Base-by-base conservation (phyloP, 2,888 invertebrate genomes). In the Hydriomena furcata region DNA sequence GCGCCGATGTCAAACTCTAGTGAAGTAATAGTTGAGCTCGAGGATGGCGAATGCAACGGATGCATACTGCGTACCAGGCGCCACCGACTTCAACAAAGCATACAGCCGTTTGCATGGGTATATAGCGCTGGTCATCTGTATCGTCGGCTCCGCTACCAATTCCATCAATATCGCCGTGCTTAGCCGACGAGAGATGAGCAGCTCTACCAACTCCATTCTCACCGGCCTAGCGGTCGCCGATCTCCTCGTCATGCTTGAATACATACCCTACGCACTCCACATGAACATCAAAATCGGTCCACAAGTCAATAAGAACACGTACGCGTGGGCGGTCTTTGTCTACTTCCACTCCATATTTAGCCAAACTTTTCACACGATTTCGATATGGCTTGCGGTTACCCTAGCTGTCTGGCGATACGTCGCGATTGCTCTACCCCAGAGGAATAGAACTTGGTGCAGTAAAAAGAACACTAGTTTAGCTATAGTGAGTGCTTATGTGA, bases 331-430 rank as follows among this genome's bases (percentile, higher is more conserved):
- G 0, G 92, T 95, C 12, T 97, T 96, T 78, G 95, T 96, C n/a
- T 92, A 96, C 60, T 95, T 98, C 68, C 98, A 98, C 80, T 96
- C 96, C 20, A 94, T 96, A 71, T 97, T 97, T 79, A 94, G 96
- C 13, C 97, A 98, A 81, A 94, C 95, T 12, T 94, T 95, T 72
- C 96, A 96, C 79, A 98, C 98, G 1, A 96, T 98, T 58, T 97
- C 98, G 1, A 98, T 98, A 61, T 98, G 97, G 94, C 83, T 98
- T 63, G 98, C 98, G 0, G 95, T 98, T 1, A 95, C 96, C 0
- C 82, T 99, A 53, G 98, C 98, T 0, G 94, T 98, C 6, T 99
- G 98, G 96, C 92, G 98, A 2, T 98, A 96, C 76, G 93, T 97
- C 38, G 95, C 96, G 8, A 94, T 97, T 2, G 96, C 95, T 0